Evolutionary conservation across 2,113 vertebrate species (phyloP).

Genomic region (Bos taurus): ARS-UCD2.0 NC_037334.1:54021501-54022000

Average conservation of each 20-base stretch:
- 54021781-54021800: background rate
- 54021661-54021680: background rate
- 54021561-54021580: background rate
- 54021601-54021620: background rate
- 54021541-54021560: background rate
- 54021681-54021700: background rate
- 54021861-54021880: background rate
- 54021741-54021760: background rate
- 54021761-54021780: background rate
- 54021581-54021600: background rate
- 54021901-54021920: background rate
- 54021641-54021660: background rate
- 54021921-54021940: background rate
- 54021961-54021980: background rate
- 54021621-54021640: background rate
- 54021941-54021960: background rate
- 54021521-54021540: background rate
- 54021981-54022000: background rate
- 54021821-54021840: background rate
- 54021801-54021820: background rate
- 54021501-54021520: background rate
- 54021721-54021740: background rate
- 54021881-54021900: background rate
- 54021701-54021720: background rate
- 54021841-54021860: background rate